A percentile compares a stretch with the other conserved stretches of the same genome.
phyloP scores from a whole-genome alignment of 2,113 vertebrate species.

The Labeo catla region DNA sequence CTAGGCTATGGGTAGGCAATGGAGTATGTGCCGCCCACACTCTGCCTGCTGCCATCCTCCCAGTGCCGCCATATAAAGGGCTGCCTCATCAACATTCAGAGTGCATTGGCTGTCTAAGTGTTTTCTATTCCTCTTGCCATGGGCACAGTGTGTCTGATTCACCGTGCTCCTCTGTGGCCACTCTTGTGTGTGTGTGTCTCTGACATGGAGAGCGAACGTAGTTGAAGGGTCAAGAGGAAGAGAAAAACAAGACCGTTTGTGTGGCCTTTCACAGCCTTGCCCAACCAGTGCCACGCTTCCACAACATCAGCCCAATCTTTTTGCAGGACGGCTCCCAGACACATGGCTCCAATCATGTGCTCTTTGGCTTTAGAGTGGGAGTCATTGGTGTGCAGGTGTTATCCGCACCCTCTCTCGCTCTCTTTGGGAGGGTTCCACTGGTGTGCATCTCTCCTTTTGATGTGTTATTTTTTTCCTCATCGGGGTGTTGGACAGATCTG shows the following conservation, averaged over 20 bases:
- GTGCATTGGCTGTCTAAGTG: conserved; percentile 64
- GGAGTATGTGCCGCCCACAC: conserved; percentile 70
- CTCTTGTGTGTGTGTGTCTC: conserved; percentile 48
- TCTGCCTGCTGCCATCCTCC: conserved; percentile 65
- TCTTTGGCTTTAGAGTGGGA: conserved; percentile 41
- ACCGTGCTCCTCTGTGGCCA: conserved; percentile 54
- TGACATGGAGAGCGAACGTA: conserved; percentile 42
- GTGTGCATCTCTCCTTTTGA: conserved; percentile 62
- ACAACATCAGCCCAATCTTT: conserved; percentile 22
- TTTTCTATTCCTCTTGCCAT: conserved; percentile 56
- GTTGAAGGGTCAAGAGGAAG: conserved; percentile 35
- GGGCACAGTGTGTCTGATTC: conserved; percentile 63
- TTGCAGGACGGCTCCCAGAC: conserved; percentile 25
- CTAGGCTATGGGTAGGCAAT: conserved; percentile 65
- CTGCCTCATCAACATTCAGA: conserved; percentile 76
- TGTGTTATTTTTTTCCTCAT: conserved; percentile 38
- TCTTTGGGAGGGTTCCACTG: conserved; percentile 47
- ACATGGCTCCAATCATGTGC: conserved; percentile 32
- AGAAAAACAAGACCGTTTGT: conserved; percentile 38
- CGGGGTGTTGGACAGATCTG: conserved; percentile 55
- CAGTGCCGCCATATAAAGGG: conserved; percentile 61
- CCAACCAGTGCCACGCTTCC: conserved; percentile 23
- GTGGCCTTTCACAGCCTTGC: conserved; percentile 22
- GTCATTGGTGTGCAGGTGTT: conserved; percentile 61
- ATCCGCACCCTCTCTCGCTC: conserved; percentile 60